These are phyloP conservation scores for Xestoiulus laeticollis DNA, from an alignment of 2,888 invertebrate genomes.

Conservation along the genomic window DNA sequence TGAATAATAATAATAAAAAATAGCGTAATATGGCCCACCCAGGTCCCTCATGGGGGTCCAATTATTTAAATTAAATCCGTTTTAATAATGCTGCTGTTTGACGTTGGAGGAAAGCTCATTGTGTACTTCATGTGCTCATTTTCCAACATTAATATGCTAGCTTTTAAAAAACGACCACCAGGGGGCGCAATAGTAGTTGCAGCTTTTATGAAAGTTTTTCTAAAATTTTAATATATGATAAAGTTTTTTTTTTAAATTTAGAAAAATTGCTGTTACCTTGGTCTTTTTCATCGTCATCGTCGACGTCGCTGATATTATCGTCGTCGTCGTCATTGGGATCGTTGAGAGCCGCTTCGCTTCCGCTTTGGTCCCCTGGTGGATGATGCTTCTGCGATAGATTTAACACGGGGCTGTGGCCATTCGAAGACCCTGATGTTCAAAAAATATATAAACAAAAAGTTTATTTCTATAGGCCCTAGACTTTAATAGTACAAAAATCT, in stretches of 20 bases:
- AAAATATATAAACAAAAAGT: background rate
- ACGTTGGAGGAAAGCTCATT: background rate
- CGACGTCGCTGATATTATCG: constrained; percentile 86
- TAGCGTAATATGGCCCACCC: background rate
- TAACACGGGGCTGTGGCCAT: constrained; percentile 67
- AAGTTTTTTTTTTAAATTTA: no score
- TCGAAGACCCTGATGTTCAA: constrained; percentile 53
- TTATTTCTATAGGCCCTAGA: no score
- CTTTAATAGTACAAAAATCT: no score
- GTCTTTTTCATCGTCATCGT: constrained; percentile 84
- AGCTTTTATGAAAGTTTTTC: no score
- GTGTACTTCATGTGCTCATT: background rate
- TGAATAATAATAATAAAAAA: background rate
- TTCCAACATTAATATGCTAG: background rate
- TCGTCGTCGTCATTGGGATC: constrained; percentile 80
- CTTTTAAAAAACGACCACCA: constrained; percentile 20
- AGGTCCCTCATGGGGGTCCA: constrained; percentile 15
- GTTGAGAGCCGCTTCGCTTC: constrained; percentile 71
- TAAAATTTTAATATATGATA: no score
- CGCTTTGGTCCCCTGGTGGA: constrained; percentile 64
- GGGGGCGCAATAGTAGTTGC: background rate
- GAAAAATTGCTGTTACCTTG: constrained; percentile 70
- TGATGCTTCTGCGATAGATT: constrained; percentile 87
- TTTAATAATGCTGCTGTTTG: background rate
- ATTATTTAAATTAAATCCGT: constrained; percentile 33